These are phyloP conservation scores for Sus cebifrons DNA, from an alignment of 2,797 vertebrate species.

Conservation along the genomic window DNA sequence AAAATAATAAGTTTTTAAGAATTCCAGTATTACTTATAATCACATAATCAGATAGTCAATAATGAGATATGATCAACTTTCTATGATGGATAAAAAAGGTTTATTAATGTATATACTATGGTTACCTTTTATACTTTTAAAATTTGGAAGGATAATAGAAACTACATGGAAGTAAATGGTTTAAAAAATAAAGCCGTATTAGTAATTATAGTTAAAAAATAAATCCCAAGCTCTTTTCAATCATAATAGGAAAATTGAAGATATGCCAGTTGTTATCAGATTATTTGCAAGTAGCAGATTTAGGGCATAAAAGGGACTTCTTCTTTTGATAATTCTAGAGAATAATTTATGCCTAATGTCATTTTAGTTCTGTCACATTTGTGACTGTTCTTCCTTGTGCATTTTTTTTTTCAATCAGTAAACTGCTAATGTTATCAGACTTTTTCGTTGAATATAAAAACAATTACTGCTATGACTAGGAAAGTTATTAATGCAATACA, in stretches of 20 bases:
- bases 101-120: not conserved
- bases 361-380: slow-evolving; percentile 65
- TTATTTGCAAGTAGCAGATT: slow-evolving; percentile 56
- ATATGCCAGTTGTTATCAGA: slow-evolving; percentile 26
- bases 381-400: slow-evolving; percentile 49
- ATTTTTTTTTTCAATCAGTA: slow-evolving; percentile 63
- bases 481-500: slow-evolving; percentile 65
- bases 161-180: not conserved
- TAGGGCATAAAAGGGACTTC: not conserved
- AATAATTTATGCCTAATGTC: slow-evolving; percentile 27
- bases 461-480: slow-evolving; percentile 65
- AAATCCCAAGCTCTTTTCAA: slow-evolving; percentile 46
- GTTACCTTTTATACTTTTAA: not conserved
- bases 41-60: not conserved
- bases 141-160: not conserved
- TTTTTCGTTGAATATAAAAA: slow-evolving; percentile 60
- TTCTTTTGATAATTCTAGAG: slow-evolving; percentile 50
- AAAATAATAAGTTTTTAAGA: not conserved
- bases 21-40: not conserved
- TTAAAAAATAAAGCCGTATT: slow-evolving; percentile 21
- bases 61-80: slow-evolving; percentile 43
- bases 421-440: slow-evolving; percentile 65
- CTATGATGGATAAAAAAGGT: not conserved
- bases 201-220: slow-evolving; percentile 47
- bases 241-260: slow-evolving; percentile 53